Conservation (phyloP, 2,888 invertebrate species). For the Pinctada fucata region DNA sequence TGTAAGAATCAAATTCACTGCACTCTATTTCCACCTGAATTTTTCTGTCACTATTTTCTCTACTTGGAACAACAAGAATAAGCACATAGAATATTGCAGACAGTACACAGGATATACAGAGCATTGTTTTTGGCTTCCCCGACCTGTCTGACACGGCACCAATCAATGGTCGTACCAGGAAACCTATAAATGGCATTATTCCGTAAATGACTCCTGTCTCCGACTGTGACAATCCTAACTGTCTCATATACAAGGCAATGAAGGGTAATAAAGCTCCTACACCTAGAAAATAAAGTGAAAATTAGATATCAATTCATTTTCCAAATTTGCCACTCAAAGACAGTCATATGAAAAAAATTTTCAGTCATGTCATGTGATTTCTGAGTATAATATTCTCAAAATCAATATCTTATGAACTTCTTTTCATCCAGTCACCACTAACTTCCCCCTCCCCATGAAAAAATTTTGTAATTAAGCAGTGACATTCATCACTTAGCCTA, state of each 20-base stretch:
- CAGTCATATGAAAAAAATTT: no score
- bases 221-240: constrained; percentile 84
- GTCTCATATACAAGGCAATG: constrained; percentile 87
- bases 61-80: constrained; percentile 80
- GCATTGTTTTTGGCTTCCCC: constrained; percentile 88
- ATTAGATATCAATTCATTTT: background rate
- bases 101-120: constrained; percentile 86
- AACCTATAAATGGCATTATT: constrained; percentile 87
- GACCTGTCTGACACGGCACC: constrained; percentile 88
- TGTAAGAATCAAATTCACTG: constrained; percentile 60
- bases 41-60: background rate
- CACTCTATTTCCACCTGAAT: constrained; percentile 60
- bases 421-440: no score
- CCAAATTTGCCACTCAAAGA: no score
- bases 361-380: no score
- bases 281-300: constrained; percentile 79
- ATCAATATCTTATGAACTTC: no score
- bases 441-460: no score
- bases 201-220: constrained; percentile 88
- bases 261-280: constrained; percentile 89
- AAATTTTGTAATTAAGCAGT: no score
- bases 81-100: constrained; percentile 89
- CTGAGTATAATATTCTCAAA: no score
- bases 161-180: constrained; percentile 86
- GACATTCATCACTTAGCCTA: no score